Conservation (phyloP, 2,888 invertebrate species). For the Bellardia pandia region DNA sequence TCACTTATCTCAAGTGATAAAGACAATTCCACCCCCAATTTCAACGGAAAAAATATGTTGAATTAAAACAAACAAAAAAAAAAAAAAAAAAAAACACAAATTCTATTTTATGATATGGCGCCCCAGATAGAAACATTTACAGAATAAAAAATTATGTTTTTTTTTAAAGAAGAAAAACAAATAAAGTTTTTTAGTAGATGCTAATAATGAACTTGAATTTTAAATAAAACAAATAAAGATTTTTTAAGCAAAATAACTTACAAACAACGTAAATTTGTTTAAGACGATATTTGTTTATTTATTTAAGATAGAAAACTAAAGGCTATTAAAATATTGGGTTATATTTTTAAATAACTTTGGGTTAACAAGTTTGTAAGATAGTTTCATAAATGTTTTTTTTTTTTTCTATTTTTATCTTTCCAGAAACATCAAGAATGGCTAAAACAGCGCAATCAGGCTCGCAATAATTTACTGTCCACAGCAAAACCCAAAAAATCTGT, state of each 20-base stretch:
- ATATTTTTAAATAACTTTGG: too few species aligned
- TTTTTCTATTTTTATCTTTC: slow-evolving; percentile 32
- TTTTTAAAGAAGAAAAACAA: neutral
- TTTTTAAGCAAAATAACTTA: neutral
- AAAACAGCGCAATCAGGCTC: slow-evolving; percentile 77
- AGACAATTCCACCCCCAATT: slow-evolving; percentile 66
- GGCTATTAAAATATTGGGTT: neutral
- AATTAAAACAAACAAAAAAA: slow-evolving; percentile 34
- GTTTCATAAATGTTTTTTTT: neutral
- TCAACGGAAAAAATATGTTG: slow-evolving; percentile 48
- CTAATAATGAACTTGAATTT: slow-evolving; percentile 43
- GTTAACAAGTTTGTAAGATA: neutral
- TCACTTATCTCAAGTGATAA: slow-evolving; percentile 57
- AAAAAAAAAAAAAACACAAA: slow-evolving; percentile 5
- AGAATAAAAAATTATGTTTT: neutral
- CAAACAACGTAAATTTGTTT: slow-evolving; percentile 1
- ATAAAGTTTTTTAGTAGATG: neutral
- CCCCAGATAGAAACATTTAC: neutral
- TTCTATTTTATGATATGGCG: slow-evolving; percentile 38
- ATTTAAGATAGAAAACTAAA: neutral
- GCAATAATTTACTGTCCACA: slow-evolving; percentile 61
- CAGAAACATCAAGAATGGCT: slow-evolving; percentile 84
- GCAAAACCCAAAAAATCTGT: slow-evolving; percentile 71
- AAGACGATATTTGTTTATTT: slow-evolving; percentile 12
- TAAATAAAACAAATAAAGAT: slow-evolving; percentile 1